Conservation (phyloP, 2,113 vertebrate species). For the Tachuris rubrigastra region DNA sequence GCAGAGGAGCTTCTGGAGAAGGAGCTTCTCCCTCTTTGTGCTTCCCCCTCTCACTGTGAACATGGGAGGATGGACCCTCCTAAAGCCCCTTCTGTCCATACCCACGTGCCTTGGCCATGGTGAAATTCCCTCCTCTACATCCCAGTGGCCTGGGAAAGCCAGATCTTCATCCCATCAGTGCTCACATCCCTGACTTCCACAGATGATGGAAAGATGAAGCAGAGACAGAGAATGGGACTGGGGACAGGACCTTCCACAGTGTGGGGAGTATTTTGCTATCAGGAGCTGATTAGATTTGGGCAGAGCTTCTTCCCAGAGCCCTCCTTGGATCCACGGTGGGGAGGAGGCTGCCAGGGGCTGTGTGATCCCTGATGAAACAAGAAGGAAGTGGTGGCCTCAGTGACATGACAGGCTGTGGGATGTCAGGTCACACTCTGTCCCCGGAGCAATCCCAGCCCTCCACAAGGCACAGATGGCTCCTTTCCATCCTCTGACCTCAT, state of each 20-base stretch:
- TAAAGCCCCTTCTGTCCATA: background rate
- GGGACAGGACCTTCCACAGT: background rate
- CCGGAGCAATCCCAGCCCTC: background rate
- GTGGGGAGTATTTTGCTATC: constrained; percentile 4
- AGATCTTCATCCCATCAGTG: background rate
- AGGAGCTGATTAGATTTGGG: constrained; percentile 43
- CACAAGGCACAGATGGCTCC: constrained; percentile 43
- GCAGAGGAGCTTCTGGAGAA: background rate
- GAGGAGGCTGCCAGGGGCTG: background rate
- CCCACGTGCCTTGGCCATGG: background rate
- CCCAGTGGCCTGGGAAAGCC: background rate
- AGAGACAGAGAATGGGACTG: background rate
- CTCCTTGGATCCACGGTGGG: background rate
- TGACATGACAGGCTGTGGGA: background rate
- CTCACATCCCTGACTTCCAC: background rate
- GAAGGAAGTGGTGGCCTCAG: background rate
- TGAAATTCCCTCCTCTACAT: background rate
- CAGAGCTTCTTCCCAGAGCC: constrained; percentile 23
- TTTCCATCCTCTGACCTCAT: constrained; percentile 42
- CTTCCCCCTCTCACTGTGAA: background rate
- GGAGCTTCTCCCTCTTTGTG: background rate
- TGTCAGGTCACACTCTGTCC: background rate
- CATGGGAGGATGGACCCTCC: background rate
- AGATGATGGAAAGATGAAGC: background rate
- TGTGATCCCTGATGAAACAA: background rate